Conservation (phyloP, 2,113 vertebrate genomes). For the Pipra filicauda region DNA sequence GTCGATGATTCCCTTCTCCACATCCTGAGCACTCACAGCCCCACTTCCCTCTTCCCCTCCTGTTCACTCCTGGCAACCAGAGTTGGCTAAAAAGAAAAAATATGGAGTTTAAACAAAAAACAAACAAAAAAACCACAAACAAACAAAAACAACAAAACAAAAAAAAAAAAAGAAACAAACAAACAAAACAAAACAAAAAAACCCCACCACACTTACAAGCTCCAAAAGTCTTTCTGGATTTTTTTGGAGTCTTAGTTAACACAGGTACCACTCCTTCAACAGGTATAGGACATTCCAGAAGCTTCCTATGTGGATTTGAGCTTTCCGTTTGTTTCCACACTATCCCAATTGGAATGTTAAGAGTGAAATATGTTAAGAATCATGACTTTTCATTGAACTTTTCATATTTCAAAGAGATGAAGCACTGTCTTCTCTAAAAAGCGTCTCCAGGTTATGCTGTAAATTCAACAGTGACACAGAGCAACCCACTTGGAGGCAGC, state of each 20-base stretch:
- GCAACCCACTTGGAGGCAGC: neutral
- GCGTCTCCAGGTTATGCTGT: neutral
- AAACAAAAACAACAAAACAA: neutral
- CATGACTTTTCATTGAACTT: neutral
- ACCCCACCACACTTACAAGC: neutral
- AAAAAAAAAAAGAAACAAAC: neutral
- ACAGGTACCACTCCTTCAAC: neutral
- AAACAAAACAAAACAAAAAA: neutral
- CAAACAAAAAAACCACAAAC: neutral
- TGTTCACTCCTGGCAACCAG: neutral
- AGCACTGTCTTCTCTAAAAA: neutral
- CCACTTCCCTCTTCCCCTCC: too few relatives aligned
- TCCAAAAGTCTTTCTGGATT: neutral
- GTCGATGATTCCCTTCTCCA: neutral
- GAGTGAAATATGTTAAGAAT: neutral
- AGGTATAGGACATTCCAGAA: neutral
- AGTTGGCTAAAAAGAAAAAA: neutral
- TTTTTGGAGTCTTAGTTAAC: neutral
- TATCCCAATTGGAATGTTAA: neutral
- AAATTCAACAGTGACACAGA: neutral
- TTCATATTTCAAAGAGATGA: neutral
- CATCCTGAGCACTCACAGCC: neutral
- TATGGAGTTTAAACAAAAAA: too few relatives aligned
- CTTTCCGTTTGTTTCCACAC: neutral
- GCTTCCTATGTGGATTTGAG: neutral